phyloP scores from a whole-genome alignment of 2,113 vertebrate species.

The Mormoops blainvillei region DNA sequence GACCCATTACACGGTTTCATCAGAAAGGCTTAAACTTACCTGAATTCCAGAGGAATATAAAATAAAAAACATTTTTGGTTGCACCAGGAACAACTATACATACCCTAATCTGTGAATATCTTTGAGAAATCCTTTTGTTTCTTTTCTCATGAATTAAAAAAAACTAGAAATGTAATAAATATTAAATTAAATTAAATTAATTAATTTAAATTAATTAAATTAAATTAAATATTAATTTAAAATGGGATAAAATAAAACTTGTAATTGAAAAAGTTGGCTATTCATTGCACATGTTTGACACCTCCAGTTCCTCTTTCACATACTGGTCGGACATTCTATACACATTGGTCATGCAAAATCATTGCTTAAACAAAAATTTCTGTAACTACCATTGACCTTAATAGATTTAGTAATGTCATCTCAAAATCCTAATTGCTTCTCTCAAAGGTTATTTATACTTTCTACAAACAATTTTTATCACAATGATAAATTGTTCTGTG shows the following conservation, averaged over 20 bases:
- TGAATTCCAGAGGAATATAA: background rate
- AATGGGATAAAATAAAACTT: background rate
- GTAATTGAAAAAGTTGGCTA: background rate
- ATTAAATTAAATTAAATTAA: background rate
- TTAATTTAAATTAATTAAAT: too few species aligned
- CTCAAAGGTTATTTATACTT: background rate
- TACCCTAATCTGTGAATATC: background rate
- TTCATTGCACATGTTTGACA: background rate
- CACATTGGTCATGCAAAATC: background rate
- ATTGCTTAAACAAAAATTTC: background rate
- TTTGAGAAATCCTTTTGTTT: background rate
- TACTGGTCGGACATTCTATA: background rate
- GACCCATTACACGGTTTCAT: background rate
- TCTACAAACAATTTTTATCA: background rate
- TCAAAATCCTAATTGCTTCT: background rate
- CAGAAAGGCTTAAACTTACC: background rate
- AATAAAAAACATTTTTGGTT: background rate
- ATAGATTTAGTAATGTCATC: background rate
- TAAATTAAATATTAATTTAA: background rate
- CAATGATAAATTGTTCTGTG: background rate
- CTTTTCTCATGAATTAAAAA: background rate
- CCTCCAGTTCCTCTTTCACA: background rate
- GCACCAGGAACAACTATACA: background rate
- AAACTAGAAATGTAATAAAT: background rate
- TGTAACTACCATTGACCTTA: background rate